Conservation (phyloP, 2,797 vertebrate species). For the Eremophila alpestris region DNA sequence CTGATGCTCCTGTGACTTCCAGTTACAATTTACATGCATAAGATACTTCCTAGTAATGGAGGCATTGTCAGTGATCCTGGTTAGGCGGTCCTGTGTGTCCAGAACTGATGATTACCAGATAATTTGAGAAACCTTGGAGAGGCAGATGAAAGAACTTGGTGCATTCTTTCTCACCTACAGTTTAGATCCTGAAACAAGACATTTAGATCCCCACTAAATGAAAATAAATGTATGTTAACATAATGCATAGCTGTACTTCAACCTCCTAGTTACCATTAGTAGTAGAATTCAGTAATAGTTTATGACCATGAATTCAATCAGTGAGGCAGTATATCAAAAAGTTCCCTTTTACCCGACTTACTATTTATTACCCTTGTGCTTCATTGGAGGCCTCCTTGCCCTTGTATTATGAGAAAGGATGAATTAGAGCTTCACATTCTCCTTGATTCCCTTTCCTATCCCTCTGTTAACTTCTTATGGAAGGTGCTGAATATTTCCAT, state of each 20-base stretch:
- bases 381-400: neutral
- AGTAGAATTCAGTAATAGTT: neutral
- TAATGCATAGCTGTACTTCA: neutral
- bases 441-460: neutral
- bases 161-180: neutral
- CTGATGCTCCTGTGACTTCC: neutral
- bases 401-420: neutral
- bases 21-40: neutral
- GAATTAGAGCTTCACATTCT: neutral
- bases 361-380: neutral
- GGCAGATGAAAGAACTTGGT: neutral
- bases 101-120: neutral
- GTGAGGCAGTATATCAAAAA: neutral
- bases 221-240: neutral
- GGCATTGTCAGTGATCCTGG: conserved; percentile 32
- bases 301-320: neutral
- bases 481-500: neutral
- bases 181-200: neutral
- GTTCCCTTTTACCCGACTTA: neutral
- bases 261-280: neutral
- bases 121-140: neutral
- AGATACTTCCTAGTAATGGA: neutral
- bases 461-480: neutral
- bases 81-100: neutral
- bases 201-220: neutral